phyloP scores from a whole-genome alignment of 2,113 vertebrate species.

The Coracopsis vasa region DNA sequence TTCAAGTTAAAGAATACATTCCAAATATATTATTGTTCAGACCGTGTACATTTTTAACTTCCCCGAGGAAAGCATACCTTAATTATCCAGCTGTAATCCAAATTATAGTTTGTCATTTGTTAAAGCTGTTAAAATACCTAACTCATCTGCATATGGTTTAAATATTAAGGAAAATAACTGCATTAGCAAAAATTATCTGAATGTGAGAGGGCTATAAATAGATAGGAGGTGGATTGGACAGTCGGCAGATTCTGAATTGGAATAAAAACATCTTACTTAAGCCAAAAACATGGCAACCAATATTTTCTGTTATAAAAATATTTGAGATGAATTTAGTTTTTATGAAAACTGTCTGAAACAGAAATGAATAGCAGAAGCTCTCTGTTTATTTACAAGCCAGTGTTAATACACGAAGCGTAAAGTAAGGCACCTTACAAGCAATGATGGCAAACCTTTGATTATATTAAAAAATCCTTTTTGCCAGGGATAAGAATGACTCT shows the following conservation, averaged over 20 bases:
- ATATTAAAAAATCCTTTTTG: not conserved
- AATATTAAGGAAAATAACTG: slow-evolving; percentile 65
- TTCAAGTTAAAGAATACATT: slow-evolving; percentile 40
- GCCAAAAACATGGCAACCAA: slow-evolving; percentile 76
- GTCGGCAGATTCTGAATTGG: slow-evolving; percentile 69
- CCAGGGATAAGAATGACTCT: not conserved
- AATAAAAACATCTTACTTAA: slow-evolving; percentile 69
- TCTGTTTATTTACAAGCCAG: slow-evolving; percentile 52
- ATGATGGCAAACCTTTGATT: not conserved
- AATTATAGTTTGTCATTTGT: slow-evolving; percentile 59
- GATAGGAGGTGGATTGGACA: slow-evolving; percentile 73
- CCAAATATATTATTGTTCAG: slow-evolving; percentile 49
- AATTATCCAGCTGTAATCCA: slow-evolving; percentile 60
- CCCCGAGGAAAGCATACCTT: slow-evolving; percentile 51
- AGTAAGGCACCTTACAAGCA: not conserved
- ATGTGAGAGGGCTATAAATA: slow-evolving; percentile 71
- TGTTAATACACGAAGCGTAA: slow-evolving; percentile 38
- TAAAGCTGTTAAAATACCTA: slow-evolving; percentile 64
- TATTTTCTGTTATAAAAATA: slow-evolving; percentile 79
- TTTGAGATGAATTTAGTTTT: slow-evolving; percentile 68
- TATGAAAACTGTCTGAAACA: slow-evolving; percentile 71
- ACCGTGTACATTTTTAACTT: slow-evolving; percentile 40
- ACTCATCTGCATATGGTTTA: slow-evolving; percentile 49
- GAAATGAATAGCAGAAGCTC: slow-evolving; percentile 53
- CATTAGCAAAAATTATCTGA: slow-evolving; percentile 47